Percentiles rank a stretch among this genome's conserved stretches.
These are phyloP conservation scores for Desoria tigrina DNA, from an alignment of 2,888 invertebrate species.

Conservation along the genomic window DNA sequence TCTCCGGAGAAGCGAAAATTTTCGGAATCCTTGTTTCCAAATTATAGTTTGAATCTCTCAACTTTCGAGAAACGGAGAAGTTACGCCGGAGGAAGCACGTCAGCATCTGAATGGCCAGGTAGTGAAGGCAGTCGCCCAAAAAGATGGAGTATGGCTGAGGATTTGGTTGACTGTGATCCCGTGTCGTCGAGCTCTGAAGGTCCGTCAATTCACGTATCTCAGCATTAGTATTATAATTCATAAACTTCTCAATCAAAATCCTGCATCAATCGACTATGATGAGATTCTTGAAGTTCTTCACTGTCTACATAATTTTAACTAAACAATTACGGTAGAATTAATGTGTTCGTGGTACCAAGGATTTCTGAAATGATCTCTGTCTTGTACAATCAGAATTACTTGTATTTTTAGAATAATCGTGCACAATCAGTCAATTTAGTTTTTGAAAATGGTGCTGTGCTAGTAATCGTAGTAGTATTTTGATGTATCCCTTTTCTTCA, in stretches of 20 bases:
- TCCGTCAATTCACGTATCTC: conserved; percentile 46
- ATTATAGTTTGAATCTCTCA: conserved; percentile 19
- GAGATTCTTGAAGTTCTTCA: no score
- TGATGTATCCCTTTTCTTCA: no score
- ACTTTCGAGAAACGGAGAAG: conserved; percentile 42
- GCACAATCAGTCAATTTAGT: no score
- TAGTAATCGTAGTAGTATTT: no score
- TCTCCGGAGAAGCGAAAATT: conserved; percentile 44
- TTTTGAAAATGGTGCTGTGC: no score
- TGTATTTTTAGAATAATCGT: no score
- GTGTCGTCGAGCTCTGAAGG: conserved; percentile 29
- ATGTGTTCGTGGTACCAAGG: no score
- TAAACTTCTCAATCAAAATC: background rate
- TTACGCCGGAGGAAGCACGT: conserved; percentile 32
- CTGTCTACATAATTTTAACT: no score
- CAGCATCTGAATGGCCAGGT: conserved; percentile 13
- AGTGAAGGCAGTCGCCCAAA: conserved; percentile 33
- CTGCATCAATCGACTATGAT: background rate
- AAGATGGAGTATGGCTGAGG: conserved; percentile 46
- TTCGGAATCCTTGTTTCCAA: conserved; percentile 31
- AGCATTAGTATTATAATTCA: conserved; percentile 23
- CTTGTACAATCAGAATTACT: no score
- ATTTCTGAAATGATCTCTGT: no score
- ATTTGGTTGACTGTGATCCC: conserved; percentile 22
- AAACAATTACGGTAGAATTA: no score